Conservation (phyloP, 2,113 vertebrate genomes). For the Semnornis frantzii region DNA sequence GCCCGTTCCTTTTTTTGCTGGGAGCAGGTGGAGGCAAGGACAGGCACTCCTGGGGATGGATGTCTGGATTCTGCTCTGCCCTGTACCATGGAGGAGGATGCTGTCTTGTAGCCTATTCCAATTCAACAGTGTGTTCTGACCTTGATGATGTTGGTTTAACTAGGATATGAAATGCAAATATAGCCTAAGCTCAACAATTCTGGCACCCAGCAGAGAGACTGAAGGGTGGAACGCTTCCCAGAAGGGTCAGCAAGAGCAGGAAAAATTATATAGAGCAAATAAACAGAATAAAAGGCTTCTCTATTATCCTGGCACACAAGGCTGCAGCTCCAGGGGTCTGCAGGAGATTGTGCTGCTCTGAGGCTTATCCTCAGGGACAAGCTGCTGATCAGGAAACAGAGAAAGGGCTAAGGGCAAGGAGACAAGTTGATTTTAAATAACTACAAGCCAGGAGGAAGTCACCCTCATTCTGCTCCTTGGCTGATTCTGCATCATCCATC, state of each 20-base stretch:
- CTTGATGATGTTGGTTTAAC: constrained; percentile 59
- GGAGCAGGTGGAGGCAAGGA: background rate
- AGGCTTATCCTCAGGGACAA: constrained; percentile 30
- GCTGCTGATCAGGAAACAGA: background rate
- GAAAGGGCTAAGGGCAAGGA: background rate
- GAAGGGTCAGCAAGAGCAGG: constrained; percentile 35
- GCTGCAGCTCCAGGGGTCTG: constrained; percentile 45
- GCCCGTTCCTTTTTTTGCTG: no score
- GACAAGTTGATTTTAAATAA: background rate
- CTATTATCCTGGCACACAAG: constrained; percentile 21
- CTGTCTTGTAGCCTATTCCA: background rate
- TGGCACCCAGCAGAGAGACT: constrained; percentile 36
- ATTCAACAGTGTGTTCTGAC: constrained; percentile 16
- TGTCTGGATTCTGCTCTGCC: background rate
- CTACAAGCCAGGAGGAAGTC: background rate
- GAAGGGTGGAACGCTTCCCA: constrained; percentile 5
- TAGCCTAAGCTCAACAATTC: constrained; percentile 20
- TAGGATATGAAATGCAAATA: constrained; percentile 68
- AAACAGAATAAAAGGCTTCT: constrained; percentile 50
- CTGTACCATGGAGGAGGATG: background rate
- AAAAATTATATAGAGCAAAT: constrained; percentile 53
- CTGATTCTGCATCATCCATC: background rate
- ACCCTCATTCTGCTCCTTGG: background rate
- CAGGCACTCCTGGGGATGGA: rapidly evolving
- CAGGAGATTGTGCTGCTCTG: constrained; percentile 37